phyloP scores from a whole-genome alignment of 2,113 vertebrate genomes.

The Rafetus swinhoei region DNA sequence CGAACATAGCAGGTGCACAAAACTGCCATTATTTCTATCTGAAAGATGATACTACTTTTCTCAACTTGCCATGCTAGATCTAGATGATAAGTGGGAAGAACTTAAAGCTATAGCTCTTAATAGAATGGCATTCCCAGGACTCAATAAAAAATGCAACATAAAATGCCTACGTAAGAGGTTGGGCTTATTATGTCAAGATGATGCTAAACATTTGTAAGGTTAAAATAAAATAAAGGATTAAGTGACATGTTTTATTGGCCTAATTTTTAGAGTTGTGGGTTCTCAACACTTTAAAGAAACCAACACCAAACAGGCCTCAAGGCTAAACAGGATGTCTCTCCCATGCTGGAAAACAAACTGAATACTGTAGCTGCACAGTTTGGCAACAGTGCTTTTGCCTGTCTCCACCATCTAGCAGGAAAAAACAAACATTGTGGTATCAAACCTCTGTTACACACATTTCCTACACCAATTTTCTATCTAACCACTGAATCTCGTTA shows the following conservation, averaged over 20 bases:
- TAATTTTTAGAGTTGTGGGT: neutral
- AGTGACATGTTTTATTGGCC: neutral
- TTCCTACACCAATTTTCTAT: slow-evolving; percentile 5
- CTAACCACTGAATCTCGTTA: neutral
- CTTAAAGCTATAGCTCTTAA: neutral
- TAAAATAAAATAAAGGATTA: neutral
- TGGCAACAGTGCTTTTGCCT: neutral
- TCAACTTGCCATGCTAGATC: neutral
- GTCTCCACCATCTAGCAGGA: neutral
- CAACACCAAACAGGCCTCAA: neutral
- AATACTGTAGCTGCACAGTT: fast-evolving
- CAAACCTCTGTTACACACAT: neutral
- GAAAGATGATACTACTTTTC: neutral
- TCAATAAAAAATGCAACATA: neutral
- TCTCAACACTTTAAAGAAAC: neutral
- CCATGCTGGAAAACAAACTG: neutral
- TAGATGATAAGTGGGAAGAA: neutral
- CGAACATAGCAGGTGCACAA: neutral
- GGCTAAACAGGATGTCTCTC: neutral
- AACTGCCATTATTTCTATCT: neutral
- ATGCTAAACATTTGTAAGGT: neutral
- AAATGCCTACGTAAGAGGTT: neutral
- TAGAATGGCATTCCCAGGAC: neutral
- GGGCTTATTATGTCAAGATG: neutral
- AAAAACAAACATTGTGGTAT: neutral